Evolutionary conservation across 2,797 vertebrate genomes (phyloP).

Genomic region (Fratercula arctica): DNA sequence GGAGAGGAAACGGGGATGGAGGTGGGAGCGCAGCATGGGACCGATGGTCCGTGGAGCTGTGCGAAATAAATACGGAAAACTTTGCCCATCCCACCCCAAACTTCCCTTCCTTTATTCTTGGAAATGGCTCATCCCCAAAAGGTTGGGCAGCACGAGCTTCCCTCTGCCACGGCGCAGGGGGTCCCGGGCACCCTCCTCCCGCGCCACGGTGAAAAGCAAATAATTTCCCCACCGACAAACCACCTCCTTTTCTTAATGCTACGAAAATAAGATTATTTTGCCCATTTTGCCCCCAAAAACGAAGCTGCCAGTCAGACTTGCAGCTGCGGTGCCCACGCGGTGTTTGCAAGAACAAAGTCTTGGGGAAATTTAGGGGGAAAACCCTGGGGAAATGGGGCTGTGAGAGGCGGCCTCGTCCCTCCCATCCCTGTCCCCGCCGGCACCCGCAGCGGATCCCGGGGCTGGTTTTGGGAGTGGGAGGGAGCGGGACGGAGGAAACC

Average conservation of each 20-base stretch:
- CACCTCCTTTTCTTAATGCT: background rate
- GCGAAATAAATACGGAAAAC: background rate
- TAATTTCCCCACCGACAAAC: rapidly evolving
- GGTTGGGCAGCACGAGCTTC: rapidly evolving
- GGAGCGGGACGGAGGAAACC: background rate
- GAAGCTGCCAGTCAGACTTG: background rate
- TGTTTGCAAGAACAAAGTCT: rapidly evolving
- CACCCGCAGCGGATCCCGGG: rapidly evolving
- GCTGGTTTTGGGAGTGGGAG: background rate
- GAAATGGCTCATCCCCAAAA: background rate
- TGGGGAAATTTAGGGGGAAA: background rate
- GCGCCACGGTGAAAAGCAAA: rapidly evolving
- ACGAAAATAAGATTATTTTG: background rate
- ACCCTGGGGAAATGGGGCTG: background rate
- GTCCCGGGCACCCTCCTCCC: background rate
- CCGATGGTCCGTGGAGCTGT: rapidly evolving
- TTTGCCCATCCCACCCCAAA: background rate
- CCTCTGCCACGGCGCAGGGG: background rate
- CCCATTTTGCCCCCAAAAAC: background rate
- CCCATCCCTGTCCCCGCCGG: background rate
- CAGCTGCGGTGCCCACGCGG: rapidly evolving
- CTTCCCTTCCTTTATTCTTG: background rate
- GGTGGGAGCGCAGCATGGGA: background rate
- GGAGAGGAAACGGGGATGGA: background rate
- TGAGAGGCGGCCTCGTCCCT: rapidly evolving